Percentiles rank a stretch among this genome's conserved stretches.
These are phyloP conservation scores for Nematopogon swammerdamellus DNA, from an alignment of 2,888 invertebrate species.

Conservation along the genomic window DNA sequence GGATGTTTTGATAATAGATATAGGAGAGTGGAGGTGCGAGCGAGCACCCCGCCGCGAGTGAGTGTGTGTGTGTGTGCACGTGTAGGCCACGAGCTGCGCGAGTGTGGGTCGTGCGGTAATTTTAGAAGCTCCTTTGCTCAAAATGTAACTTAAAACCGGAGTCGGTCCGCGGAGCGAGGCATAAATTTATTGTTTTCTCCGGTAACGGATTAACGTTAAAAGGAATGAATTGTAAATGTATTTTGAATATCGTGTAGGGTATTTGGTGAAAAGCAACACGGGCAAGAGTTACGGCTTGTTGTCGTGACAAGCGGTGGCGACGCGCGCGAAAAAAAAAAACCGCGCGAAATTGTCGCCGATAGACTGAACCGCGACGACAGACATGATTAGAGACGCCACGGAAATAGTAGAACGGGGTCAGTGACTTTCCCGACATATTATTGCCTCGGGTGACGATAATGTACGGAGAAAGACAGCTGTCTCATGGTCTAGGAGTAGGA, in stretches of 20 bases:
- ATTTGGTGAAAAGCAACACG: too few relatives aligned
- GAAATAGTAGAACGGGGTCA: neutral
- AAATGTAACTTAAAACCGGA: conserved; percentile 52
- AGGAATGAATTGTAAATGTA: too few relatives aligned
- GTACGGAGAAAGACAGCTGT: too few relatives aligned
- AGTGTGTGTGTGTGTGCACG: conserved; percentile 39
- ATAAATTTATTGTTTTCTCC: conserved; percentile 53
- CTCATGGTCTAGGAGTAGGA: too few relatives aligned
- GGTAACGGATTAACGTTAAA: conserved; percentile 12
- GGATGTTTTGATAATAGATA: conserved; percentile 59
- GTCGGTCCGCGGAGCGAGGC: conserved; percentile 51
- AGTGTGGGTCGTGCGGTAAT: conserved; percentile 49
- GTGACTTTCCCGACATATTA: neutral
- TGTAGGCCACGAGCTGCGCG: conserved; percentile 16
- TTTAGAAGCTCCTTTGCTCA: conserved; percentile 57
- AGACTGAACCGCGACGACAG: neutral
- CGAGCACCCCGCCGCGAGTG: too few relatives aligned
- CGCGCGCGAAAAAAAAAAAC: neutral
- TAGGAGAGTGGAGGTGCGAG: conserved; percentile 19
- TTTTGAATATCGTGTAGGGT: too few relatives aligned
- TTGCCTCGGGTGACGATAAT: too few relatives aligned
- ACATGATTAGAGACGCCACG: neutral
- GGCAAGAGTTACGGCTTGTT: neutral
- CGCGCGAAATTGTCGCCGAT: neutral
- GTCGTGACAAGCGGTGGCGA: neutral